Evolutionary conservation across 2,888 invertebrate genomes (phyloP), one percentile per base, ranked within the genome.

Genomic region (Gasteruption jaculator): DNA sequence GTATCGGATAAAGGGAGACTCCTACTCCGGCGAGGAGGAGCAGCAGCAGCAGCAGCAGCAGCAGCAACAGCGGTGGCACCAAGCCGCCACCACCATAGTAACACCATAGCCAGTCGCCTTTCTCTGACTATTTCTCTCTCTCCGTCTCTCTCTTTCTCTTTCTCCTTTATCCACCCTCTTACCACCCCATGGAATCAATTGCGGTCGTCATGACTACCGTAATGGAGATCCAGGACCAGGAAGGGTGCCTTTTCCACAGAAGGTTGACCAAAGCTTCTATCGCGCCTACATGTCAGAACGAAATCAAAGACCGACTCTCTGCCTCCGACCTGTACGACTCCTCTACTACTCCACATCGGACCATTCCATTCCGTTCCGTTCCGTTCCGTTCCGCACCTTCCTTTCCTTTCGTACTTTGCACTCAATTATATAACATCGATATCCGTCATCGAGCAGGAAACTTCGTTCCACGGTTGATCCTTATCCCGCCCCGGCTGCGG

Each of bases 171-270:
- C 50, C 44, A 33, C 36, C 45, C 24, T 47, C 29, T 39, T 48
- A 43, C 50, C 48, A 54, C 58, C 61, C 60, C 56, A 53, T 60
- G 57, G 65, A 67, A 66, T 68, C 65, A 67, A 68, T 68, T 67
- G 65, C 56, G 65, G 67, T 68, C 58, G 63, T 55, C 67, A 68
- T 68, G 66, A 54, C 65, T 65, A 68, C 67, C 63, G 65, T 65
- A 65, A 67, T 67, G 62, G 67, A 66, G 65, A 65, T 64, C 60
- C 62, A 58, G 58, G 56, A 53, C 53, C 54, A 55, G 54, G 57
- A 59, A n/a, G 61, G 63, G 59, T 63, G 59, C 58, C 61, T 63
- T 63, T 65, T 65, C 61, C 58, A 63, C 56, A 54, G 56, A 51
- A 61, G 54, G 54, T 53, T 57, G 61, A 60, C 61, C 61, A 58